Evolutionary conservation across 2,113 vertebrate genomes (phyloP).

Genomic region (Ctenodactylus gundi): DNA sequence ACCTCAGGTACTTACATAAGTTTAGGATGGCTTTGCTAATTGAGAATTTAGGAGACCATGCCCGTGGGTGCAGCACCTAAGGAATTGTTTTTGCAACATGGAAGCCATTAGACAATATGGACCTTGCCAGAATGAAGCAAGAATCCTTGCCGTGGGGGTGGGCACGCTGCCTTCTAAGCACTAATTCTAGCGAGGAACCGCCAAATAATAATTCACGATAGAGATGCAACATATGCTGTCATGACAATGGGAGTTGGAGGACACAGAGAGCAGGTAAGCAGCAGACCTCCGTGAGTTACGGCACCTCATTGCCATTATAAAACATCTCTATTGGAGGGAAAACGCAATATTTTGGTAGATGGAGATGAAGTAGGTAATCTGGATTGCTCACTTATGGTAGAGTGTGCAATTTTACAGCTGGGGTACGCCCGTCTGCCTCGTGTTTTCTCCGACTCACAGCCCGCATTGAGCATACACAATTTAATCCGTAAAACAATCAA

Average conservation of each 20-base stretch:
- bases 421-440: constrained; percentile 50
- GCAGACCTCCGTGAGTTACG: constrained; percentile 76
- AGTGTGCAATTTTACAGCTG: constrained; percentile 77
- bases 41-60: constrained; percentile 79
- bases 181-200: constrained; percentile 63
- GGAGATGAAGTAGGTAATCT: constrained; percentile 76
- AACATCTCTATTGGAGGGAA: constrained; percentile 81
- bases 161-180: constrained; percentile 74
- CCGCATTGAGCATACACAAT: constrained; percentile 41
- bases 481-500: constrained; percentile 59
- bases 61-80: constrained; percentile 39
- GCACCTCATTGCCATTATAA: constrained; percentile 79
- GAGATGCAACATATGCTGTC: constrained; percentile 79
- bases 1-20: constrained; percentile 61
- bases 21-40: constrained; percentile 72
- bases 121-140: constrained; percentile 62
- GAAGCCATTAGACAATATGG: constrained; percentile 76
- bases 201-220: constrained; percentile 75
- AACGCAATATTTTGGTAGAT: constrained; percentile 81
- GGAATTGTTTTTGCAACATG: constrained; percentile 72
- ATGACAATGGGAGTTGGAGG: constrained; percentile 78
- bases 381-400: constrained; percentile 75
- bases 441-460: constrained; percentile 55
- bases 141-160: constrained; percentile 49
- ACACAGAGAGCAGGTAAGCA: constrained; percentile 78